Base-by-base conservation (phyloP, 2,113 vertebrate genomes). In the Cichladusa arquata region DNA sequence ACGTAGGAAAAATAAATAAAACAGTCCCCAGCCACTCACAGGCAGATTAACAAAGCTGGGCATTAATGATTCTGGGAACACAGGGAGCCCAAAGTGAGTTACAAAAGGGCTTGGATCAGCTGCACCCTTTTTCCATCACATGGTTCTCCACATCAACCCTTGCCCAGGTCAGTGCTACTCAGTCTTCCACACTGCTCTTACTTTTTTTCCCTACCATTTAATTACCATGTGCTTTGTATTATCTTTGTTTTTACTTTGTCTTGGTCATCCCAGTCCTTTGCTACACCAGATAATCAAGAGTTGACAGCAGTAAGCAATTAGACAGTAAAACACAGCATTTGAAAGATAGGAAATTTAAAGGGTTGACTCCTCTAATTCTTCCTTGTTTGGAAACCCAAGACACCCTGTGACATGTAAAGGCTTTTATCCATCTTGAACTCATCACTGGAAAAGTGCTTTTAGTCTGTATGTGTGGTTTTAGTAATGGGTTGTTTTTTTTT, bases 351-450 rank as follows among this genome's bases (percentile, higher is more conserved):
- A 76, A 85, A 91, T 81, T 57, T 91, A 84, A 91, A 70, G 54
- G 71, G 64, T 81, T 2, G 1, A 54, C 1, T 19, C 42, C 90
- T 95, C 60, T 62, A 92, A 78, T 93, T 92, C 57, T 91, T 89
- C 70, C 47, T 88, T 81, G 7, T 71, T 83, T 74, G 72, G 56
- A 92, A 45, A 45, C 44, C 44, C 19, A 20, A 45, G 44, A 19
- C 44, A 33, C n/a, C 22, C 61, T 76, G 70, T 11, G 80, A 87
- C 22, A 42, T 44, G 22, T n/a, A 60, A 70, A 86, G 38, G 19
- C 23, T 79, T 95, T 94, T 67, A 74, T 74, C 47, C 65, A 47
- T 91, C 87, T 89, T 91, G 90, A 96, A 79, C 33, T 89, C 65
- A 64, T 81, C 72, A 91, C 26, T 58, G 31, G 26, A 78, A 69